Conservation (phyloP, 2,888 invertebrate species). For the Tholera decimalis region DNA sequence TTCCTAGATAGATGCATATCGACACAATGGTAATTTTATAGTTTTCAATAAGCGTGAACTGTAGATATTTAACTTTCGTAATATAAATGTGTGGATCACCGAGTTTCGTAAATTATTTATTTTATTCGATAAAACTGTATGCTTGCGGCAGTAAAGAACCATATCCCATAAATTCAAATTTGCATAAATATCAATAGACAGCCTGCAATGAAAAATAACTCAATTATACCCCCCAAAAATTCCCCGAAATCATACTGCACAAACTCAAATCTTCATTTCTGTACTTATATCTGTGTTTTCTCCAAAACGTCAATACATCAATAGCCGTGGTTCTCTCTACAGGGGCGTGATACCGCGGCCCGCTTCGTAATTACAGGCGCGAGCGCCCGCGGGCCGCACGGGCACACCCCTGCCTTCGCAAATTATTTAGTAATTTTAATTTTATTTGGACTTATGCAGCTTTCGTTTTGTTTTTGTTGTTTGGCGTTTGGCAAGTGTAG, state of each 20-base stretch:
- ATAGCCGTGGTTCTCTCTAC: conserved; percentile 75
- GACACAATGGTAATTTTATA: too few species aligned
- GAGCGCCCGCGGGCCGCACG: conserved; percentile 80
- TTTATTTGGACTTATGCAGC: conserved; percentile 86
- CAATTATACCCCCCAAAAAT: conserved; percentile 56
- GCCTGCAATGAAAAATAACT: conserved; percentile 43
- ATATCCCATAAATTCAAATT: conserved; percentile 3
- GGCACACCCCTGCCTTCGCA: conserved; percentile 81
- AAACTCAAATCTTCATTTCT: conserved; percentile 69
- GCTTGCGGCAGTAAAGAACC: conserved; percentile 4
- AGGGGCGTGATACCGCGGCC: conserved; percentile 81
- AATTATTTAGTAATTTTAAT: conserved; percentile 90
- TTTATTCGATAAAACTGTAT: background rate
- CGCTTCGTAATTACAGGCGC: conserved; percentile 86
- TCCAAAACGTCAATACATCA: conserved; percentile 86
- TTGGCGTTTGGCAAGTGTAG: conserved; percentile 78
- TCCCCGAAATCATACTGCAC: conserved; percentile 61
- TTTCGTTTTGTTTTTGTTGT: conserved; percentile 66
- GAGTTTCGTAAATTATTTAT: background rate
- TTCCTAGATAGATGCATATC: too few species aligned
- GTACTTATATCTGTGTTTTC: conserved; percentile 72
- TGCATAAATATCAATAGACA: conserved; percentile 29
- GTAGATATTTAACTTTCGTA: too few species aligned
- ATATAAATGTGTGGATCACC: background rate
- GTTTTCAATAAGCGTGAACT: too few species aligned